A percentile compares a stretch with the other conserved stretches of the same genome.
Evolutionary conservation across 2,113 vertebrate species (phyloP).

Genomic region (Amia ocellicauda): DNA sequence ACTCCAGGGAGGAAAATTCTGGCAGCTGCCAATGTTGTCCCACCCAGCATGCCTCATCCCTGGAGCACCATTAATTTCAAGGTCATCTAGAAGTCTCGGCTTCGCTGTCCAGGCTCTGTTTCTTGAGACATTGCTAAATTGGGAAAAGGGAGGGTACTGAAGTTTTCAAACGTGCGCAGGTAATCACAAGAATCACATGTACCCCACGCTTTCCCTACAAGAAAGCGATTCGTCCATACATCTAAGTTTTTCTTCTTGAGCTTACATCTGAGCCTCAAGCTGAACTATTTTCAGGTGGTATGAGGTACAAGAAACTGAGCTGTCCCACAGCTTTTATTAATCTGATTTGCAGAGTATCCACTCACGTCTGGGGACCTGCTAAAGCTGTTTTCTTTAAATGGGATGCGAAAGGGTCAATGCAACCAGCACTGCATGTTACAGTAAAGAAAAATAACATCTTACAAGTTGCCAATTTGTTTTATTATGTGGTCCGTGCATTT

Average conservation of each 20-base stretch:
- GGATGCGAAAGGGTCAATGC: slow-evolving; percentile 50
- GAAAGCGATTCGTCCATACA: neutral
- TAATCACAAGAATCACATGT: no score
- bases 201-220: neutral
- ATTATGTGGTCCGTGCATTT: slow-evolving; percentile 48
- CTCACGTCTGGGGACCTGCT: slow-evolving; percentile 42
- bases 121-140: neutral
- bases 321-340: slow-evolving; percentile 57
- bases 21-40: slow-evolving; percentile 35
- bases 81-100: slow-evolving; percentile 28
- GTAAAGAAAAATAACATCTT: slow-evolving; percentile 23
- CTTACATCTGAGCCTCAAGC: neutral
- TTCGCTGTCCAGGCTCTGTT: neutral
- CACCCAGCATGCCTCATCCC: slow-evolving; percentile 37
- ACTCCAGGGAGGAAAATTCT: slow-evolving; percentile 45
- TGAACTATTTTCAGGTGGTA: slow-evolving; percentile 43
- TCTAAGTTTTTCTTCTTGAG: neutral
- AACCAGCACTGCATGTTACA: slow-evolving; percentile 33
- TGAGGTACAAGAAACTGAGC: slow-evolving; percentile 49
- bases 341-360: slow-evolving; percentile 54
- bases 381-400: slow-evolving; percentile 56
- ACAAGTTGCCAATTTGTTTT: slow-evolving; percentile 43
- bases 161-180: no score
- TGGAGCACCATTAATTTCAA: slow-evolving; percentile 46
- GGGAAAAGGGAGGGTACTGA: neutral